Percentiles rank a stretch among this genome's conserved stretches.
These are phyloP conservation scores for Chymomyza caudatula DNA, from an alignment of 2,888 invertebrate genomes.

Conservation along the genomic window DNA sequence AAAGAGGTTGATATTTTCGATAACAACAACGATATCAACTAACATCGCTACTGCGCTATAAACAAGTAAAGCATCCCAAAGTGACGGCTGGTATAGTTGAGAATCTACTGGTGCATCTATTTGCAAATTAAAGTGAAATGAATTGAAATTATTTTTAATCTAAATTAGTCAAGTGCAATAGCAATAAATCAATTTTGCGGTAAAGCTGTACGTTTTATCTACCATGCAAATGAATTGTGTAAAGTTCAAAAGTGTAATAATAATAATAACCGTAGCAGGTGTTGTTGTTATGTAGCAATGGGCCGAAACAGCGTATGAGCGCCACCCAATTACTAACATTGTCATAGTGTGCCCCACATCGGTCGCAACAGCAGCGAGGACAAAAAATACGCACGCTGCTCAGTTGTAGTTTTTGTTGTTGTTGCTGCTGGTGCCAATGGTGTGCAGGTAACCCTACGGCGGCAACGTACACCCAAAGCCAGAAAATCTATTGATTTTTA, in stretches of 20 bases:
- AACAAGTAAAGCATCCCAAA: background rate
- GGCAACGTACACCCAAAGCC: constrained; percentile 25
- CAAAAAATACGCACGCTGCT: constrained; percentile 38
- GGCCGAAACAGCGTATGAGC: background rate
- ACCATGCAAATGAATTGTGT: background rate
- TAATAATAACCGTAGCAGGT: constrained; percentile 10
- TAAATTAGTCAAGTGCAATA: background rate
- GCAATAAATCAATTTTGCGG: constrained; percentile 27
- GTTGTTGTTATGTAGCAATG: constrained; percentile 1
- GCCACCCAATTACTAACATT: background rate
- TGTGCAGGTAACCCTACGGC: constrained; percentile 8
- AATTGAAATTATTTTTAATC: background rate
- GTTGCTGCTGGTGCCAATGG: background rate
- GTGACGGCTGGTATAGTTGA: background rate
- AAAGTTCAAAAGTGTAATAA: background rate
- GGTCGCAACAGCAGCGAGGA: constrained; percentile 19
- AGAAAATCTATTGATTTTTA: constrained; percentile 60
- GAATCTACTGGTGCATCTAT: background rate
- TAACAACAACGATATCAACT: background rate
- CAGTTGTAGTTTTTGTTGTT: constrained; percentile 20
- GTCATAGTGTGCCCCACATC: background rate
- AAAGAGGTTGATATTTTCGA: background rate
- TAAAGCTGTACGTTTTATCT: background rate
- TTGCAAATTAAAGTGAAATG: background rate
- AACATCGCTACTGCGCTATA: background rate